Percentiles rank a stretch among this genome's conserved stretches.
These are phyloP conservation scores for Etheostoma perlongum DNA, from an alignment of 2,797 vertebrate species.

Conservation along the genomic window DNA sequence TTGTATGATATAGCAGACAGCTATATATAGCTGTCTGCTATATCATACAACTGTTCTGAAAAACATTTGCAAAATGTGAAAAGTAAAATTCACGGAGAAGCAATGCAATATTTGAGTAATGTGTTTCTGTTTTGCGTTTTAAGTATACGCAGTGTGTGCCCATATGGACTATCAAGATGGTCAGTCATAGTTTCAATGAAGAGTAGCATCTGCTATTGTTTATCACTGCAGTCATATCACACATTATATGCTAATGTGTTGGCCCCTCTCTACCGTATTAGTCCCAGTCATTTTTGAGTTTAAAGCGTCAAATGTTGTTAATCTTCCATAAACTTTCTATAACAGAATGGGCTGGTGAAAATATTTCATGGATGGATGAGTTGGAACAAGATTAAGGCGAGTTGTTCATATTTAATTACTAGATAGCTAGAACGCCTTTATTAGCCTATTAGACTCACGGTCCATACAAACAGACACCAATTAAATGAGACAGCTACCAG, in stretches of 20 bases:
- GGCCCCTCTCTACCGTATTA: accelerated
- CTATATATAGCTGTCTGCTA: too few relatives aligned
- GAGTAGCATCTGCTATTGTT: not conserved
- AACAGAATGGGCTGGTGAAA: not conserved
- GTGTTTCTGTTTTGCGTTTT: not conserved
- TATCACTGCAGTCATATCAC: not conserved
- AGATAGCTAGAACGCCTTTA: conserved; percentile 30
- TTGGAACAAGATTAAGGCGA: not conserved
- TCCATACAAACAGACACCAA: too few relatives aligned
- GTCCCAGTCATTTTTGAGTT: not conserved
- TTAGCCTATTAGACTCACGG: too few relatives aligned
- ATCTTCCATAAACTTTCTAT: not conserved
- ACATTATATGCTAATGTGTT: not conserved
- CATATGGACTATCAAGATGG: not conserved
- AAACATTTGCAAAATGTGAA: not conserved
- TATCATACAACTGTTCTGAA: not conserved
- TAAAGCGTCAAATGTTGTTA: not conserved
- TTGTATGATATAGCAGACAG: too few relatives aligned
- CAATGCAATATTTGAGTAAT: not conserved
- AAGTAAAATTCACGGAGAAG: not conserved
- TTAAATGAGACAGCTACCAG: too few relatives aligned
- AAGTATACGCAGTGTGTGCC: not conserved
- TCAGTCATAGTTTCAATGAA: not conserved
- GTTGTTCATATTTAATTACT: conserved; percentile 37
- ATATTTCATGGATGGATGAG: not conserved